These are phyloP conservation scores for Cheilosia soror DNA, from an alignment of 2,888 invertebrate species.

Conservation along the genomic window DNA sequence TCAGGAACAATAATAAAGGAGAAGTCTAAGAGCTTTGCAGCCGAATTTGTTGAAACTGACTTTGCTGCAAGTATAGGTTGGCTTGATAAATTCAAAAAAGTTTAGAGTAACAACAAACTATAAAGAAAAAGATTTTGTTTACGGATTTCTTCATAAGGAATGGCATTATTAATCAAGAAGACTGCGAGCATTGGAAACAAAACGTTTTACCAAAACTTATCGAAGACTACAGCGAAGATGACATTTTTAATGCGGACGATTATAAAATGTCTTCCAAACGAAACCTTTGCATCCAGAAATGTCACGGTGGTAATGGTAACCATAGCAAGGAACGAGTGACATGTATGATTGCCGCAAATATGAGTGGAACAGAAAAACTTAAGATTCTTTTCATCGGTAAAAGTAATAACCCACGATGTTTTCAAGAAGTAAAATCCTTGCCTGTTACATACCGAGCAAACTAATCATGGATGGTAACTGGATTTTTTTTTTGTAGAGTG, in stretches of 20 bases:
- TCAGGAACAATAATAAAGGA: too few species aligned
- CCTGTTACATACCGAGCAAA: background rate
- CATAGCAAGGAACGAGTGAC: conserved; percentile 4
- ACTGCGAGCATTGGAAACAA: background rate
- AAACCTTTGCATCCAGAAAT: background rate
- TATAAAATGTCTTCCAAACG: background rate
- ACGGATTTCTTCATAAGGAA: background rate
- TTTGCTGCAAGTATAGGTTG: too few species aligned
- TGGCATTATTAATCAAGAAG: background rate
- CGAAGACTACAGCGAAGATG: background rate
- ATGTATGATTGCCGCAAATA: background rate
- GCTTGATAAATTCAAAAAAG: background rate
- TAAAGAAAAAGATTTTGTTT: too few species aligned
- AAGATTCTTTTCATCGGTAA: conserved; percentile 3
- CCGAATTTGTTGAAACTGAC: too few species aligned
- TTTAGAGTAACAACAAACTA: too few species aligned
- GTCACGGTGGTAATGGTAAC: conserved; percentile 2
- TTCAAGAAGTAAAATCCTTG: background rate
- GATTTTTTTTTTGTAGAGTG: conserved; percentile 12
- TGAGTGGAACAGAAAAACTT: conserved; percentile 7
- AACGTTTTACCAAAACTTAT: background rate
- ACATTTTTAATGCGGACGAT: background rate
- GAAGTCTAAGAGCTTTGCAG: too few species aligned
- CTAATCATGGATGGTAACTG: conserved; percentile 4
- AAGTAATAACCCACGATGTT: conserved; percentile 3